phyloP scores from a whole-genome alignment of 2,888 invertebrate genomes.

The Bedellia somnulentella region DNA sequence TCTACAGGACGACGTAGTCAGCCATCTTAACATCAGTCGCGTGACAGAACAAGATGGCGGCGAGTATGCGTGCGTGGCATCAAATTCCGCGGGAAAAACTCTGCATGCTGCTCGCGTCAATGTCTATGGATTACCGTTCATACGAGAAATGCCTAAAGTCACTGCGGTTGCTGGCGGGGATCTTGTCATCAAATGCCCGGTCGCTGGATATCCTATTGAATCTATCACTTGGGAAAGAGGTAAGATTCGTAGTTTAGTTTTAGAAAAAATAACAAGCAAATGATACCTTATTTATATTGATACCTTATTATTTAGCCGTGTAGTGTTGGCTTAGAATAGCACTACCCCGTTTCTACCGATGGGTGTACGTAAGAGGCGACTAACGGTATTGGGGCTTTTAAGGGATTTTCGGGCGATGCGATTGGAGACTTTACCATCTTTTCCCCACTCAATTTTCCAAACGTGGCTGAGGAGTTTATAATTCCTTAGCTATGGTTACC shows the following conservation, averaged over 20 bases:
- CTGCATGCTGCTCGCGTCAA: slow-evolving; percentile 84
- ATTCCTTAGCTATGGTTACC: too few species aligned
- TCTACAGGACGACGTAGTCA: slow-evolving; percentile 89
- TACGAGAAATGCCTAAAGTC: slow-evolving; percentile 85
- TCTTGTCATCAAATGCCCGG: slow-evolving; percentile 85
- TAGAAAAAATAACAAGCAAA: not conserved
- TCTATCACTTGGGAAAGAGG: slow-evolving; percentile 89
- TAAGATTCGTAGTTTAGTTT: slow-evolving; percentile 48
- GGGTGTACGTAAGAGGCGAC: too few species aligned
- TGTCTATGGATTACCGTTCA: slow-evolving; percentile 84
- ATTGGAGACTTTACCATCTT: too few species aligned
- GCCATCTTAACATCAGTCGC: slow-evolving; percentile 87
- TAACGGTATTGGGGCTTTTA: too few species aligned
- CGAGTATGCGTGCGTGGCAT: slow-evolving; percentile 83
- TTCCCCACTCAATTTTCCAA: too few species aligned
- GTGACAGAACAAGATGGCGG: slow-evolving; percentile 89
- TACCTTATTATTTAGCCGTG: too few species aligned
- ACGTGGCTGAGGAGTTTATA: too few species aligned
- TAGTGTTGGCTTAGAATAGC: too few species aligned
- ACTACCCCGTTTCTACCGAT: too few species aligned
- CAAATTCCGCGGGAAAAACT: slow-evolving; percentile 79
- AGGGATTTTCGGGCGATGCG: too few species aligned
- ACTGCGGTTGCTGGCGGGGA: slow-evolving; percentile 84
- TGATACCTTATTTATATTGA: too few species aligned
- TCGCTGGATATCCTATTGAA: slow-evolving; percentile 87